Base-by-base conservation (phyloP, 2,797 vertebrate species). In the Alectoris magna region DNA sequence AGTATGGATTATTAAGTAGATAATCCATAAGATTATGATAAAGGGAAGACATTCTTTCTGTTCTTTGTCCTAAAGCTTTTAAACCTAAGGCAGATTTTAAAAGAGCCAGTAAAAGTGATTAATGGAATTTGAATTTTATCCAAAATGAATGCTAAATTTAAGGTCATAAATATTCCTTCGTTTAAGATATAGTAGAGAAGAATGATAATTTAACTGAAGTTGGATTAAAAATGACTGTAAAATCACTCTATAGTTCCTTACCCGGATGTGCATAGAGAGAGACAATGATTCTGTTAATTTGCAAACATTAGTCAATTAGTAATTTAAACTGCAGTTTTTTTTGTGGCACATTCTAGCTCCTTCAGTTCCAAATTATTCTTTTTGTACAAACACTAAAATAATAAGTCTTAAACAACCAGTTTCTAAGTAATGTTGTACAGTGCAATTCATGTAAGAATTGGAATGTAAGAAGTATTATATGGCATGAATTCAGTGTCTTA, bases 291-390 rank as follows among this genome's bases (percentile, higher is more conserved):
- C 38, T 69, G 46, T 38, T 67, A 78, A 36, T 78, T 8, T 51
- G 14, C 14, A 88, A 87, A 16, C 3, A 60, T 39, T 59, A 14
- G 2, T 51, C 34, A 66, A 75, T 60, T 55, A 55, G 16, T 63
- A 68, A 80, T 67, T 74, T 60, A 67, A 48, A 34, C 9, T 68
- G 46, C 5, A 38, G 17, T 15, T 71, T 70, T 70, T 14, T 17
- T 10, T 64, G 19, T 9, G 8, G 0, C 23, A 6, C 9, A 9
- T 66, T 6, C 29, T 70, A 34, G 5, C 3, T 5, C 11, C 6
- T 73, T 83, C 14, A 44, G 18, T 59, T 67, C 5, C 4, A 12
- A 18, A 29, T 10, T 46, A 3, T 13, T 7, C 1, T 1, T 73
- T 88, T 64, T 79, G 36, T 24, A 41, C 5, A 49, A 24, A 5